Evolutionary conservation across 2,797 vertebrate species (phyloP), one percentile per base, ranked within the genome.

Genomic region (Lateolabrax maculatus): DNA sequence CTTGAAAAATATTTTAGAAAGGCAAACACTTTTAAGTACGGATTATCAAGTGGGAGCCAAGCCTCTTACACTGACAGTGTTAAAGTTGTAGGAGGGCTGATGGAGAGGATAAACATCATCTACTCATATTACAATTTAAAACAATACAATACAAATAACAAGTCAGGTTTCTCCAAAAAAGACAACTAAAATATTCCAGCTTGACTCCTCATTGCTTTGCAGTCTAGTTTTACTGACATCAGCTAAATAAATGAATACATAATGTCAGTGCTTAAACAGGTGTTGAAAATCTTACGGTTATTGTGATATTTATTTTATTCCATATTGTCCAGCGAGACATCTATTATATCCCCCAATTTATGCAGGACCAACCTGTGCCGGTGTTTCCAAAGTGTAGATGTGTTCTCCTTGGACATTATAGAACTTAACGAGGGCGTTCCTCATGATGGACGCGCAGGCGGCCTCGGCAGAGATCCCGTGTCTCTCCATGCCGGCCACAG

Each of bases 351-450:
- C 9, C 4, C 66, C 2, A n/a, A 4, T 72, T 23, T 53, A 53
- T 4, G 11, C 3, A 3, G 9, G 12, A 48, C 78, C 90, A 85
- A 98, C 98, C 95, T 99, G 98, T 2, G 98, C 98, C 19, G 97
- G 97, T 6, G 98, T 99, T 89, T 99, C 98, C 93, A 99, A 93
- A 1, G 98, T 99, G 91, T 99, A 99, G 91, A 99, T 99, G 81
- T 99, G 98, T 63, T 99, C 98, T 80, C 98, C 98, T 21, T 96
- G 97, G 61, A 98, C 96, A 1, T 99, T 99, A 90, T 99, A 99
- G 93, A 99, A 99, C 91, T 99, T 99, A 80, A 99, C 96, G 1
- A 98, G 94, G 0, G 98, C 97, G 2, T 97, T 98, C 93, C 95
- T 98, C 90, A 96, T 90, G 68, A 97, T 89, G 55, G 96, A 94